Evolutionary conservation across 1,140 invertebrate species (phyloP).

Genomic region (Atta texana): DNA sequence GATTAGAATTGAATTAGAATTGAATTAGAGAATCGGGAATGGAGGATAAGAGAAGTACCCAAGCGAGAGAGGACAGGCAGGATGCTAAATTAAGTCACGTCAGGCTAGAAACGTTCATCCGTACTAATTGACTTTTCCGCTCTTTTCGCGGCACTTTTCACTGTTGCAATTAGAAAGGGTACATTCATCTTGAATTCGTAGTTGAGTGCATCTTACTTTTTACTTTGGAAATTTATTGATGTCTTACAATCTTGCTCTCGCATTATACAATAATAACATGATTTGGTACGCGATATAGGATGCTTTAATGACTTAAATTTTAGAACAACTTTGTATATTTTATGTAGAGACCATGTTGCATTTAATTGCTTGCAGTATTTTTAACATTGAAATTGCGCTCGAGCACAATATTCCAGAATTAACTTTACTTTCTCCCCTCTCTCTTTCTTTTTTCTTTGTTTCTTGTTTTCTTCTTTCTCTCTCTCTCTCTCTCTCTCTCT

Average conservation of each 20-base stretch:
- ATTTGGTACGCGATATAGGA: too few relatives aligned
- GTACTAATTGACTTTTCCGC: slow-evolving; percentile 68
- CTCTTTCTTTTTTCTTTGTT: neutral
- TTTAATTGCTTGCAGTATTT: slow-evolving; percentile 8
- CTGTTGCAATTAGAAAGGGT: slow-evolving; percentile 42
- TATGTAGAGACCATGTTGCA: neutral
- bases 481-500: neutral
- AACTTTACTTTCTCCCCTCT: neutral
- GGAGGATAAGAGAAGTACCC: slow-evolving; percentile 38
- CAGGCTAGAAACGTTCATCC: slow-evolving; percentile 52
- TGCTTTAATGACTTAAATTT: neutral
- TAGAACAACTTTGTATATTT: neutral
- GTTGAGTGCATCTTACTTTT: neutral
- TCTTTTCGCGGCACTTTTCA: slow-evolving; percentile 43
- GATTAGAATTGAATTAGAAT: slow-evolving; percentile 62
- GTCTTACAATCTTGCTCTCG: neutral
- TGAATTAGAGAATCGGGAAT: slow-evolving; percentile 61
- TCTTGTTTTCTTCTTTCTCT: neutral
- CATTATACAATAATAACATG: neutral
- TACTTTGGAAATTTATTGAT: neutral
- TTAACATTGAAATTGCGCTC: neutral
- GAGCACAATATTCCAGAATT: neutral
- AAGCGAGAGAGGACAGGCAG: neutral
- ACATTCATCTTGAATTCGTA: slow-evolving; percentile 41
- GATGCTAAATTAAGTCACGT: slow-evolving; percentile 69